A percentile compares a stretch with the other conserved stretches of the same genome.
These are phyloP conservation scores for Sardinella longiceps DNA, from an alignment of 2,797 vertebrate genomes.

Conservation along the genomic window DNA sequence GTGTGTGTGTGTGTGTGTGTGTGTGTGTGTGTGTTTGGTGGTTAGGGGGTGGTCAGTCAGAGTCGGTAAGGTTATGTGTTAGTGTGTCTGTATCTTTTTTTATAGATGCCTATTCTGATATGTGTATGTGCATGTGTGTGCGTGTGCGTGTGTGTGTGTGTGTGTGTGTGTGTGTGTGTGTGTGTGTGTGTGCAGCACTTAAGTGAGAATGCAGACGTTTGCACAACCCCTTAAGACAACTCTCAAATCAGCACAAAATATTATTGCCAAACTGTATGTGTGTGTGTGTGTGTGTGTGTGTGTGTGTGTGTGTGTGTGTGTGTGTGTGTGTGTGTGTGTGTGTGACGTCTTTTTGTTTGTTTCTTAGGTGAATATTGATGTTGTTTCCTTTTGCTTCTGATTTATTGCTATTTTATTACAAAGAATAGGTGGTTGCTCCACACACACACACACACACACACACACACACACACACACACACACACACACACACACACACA, in stretches of 20 bases:
- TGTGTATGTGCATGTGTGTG: slow-evolving; percentile 1
- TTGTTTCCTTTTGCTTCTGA: not conserved
- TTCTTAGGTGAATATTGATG: not conserved
- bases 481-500: not conserved
- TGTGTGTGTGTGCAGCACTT: slow-evolving; percentile 6
- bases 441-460: too few species aligned
- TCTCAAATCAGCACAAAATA: slow-evolving; percentile 14
- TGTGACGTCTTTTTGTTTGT: not conserved
- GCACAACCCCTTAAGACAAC: not conserved
- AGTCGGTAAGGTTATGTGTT: not conserved
- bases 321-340: not conserved
- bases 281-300: not conserved
- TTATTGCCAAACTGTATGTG: slow-evolving; percentile 7
- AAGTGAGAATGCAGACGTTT: slow-evolving; percentile 11
- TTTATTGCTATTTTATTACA: not conserved
- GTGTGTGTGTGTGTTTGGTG: not conserved
- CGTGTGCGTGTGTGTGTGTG: not conserved
- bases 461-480: not conserved
- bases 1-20: not conserved
- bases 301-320: not conserved
- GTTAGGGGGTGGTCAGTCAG: too few species aligned
- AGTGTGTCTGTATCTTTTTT: not conserved
- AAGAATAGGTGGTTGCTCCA: not conserved
- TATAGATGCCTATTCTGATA: not conserved
- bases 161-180: not conserved